Evolutionary conservation across 1,140 invertebrate species (phyloP), one percentile per base, ranked within the genome.

Genomic region (Zaprionus tsacasi): DNA sequence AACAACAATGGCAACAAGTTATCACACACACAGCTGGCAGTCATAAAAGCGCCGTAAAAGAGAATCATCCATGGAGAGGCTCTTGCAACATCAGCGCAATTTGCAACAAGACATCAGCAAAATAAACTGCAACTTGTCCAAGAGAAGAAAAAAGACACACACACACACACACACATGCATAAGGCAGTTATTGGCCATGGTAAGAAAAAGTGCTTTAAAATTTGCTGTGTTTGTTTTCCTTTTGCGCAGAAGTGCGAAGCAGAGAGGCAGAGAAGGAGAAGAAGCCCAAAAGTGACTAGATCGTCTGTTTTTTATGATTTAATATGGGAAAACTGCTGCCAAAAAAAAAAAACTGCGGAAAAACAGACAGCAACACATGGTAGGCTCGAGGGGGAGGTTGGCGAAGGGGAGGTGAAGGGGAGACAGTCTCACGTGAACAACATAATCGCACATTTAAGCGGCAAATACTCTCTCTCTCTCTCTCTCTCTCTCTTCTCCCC

Each of bases 381-480:
- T 36, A 54, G 21, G n/a, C 13, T 57, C 11, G 27, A 33, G 38
- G 1, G 50, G 11, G 11, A 12, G 21, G 2, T 21, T 4, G 13
- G 13, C 0, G 17, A 3, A 12, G 35, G 13, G 10, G 8, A 1
- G 36, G 15, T n/a, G 38, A 11, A 12, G 15, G 64, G 58, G 38
- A 38, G 17, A 8, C 13, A 11, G 27, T 30, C 69, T 66, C 69
- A 73, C 70, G 74, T 76, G 74, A 72, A 67, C 74, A 73, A 76
- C 58, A 76, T 76, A 76, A 73, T 76, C 74, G 57, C 63, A 76
- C 74, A 67, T 72, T 76, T 76, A 73, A 64, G 74, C 70, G 69
- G 48, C 61, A 58, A 30, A 30, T 30, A 48, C 13, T 1, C 30
- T 2, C 17, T 10, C 21, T 10, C 8, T 17, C 21, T 11, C 33